Conservation (phyloP, 53 echinoderm and acorn worm species). For the Astropecten irregularis region DNA sequence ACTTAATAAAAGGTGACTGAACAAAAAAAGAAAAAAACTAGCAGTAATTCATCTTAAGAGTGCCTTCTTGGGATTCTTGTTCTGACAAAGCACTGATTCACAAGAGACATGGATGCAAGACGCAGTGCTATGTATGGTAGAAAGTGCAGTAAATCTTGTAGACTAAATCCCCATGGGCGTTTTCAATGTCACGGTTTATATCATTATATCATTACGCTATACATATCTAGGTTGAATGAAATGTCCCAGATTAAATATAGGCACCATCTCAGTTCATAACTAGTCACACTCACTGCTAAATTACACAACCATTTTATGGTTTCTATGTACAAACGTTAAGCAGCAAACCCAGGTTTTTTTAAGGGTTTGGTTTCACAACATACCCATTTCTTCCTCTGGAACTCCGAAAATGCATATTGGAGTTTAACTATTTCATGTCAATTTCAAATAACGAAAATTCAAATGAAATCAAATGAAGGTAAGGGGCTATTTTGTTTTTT, state of each 20-base stretch:
- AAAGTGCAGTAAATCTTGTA: no score
- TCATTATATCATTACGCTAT: no score
- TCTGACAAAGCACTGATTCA: conserved; percentile 42
- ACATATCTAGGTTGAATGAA: no score
- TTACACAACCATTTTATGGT: conserved; percentile 7
- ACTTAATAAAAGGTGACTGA: no score
- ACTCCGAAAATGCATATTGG: conserved; percentile 9
- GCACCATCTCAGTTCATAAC: conserved; percentile 9
- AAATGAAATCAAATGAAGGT: neutral
- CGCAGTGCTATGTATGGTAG: conserved; percentile 16
- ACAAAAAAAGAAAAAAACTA: no score
- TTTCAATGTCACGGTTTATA: no score
- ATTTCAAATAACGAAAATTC: neutral
- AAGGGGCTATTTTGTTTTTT: conserved; percentile 10
- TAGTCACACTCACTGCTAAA: conserved; percentile 3
- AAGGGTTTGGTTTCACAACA: no score
- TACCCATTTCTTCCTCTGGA: neutral
- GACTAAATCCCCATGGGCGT: no score
- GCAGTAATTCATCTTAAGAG: no score
- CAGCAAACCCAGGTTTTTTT: neutral
- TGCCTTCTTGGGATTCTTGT: no score
- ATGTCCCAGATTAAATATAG: neutral
- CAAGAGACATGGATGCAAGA: conserved; percentile 37
- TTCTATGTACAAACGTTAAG: conserved; percentile 14
- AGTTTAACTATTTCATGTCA: neutral